phyloP scores from a whole-genome alignment of 2,888 invertebrate genomes.

The Dysmachus trigonus region DNA sequence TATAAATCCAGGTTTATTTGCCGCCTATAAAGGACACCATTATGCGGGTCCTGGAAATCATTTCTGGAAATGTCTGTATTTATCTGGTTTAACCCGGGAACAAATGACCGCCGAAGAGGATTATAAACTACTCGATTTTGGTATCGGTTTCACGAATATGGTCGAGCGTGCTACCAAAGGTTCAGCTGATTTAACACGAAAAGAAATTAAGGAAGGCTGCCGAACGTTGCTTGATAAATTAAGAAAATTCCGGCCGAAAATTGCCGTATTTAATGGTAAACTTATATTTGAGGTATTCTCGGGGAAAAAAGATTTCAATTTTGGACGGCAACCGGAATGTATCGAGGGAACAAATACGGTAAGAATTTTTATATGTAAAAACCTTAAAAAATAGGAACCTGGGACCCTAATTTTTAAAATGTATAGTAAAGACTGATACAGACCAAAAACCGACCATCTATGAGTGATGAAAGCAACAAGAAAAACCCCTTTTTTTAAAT shows the following conservation, averaged over 20 bases:
- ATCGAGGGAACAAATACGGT: conserved; percentile 95
- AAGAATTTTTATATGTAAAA: too few species aligned
- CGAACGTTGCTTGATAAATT: conserved; percentile 89
- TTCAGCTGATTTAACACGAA: conserved; percentile 91
- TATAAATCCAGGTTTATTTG: conserved; percentile 96
- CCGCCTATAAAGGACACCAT: conserved; percentile 97
- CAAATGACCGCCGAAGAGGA: conserved; percentile 98
- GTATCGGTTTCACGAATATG: conserved; percentile 99
- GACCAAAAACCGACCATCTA: too few species aligned
- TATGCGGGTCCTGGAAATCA: conserved; percentile 99
- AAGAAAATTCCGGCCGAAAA: conserved; percentile 91
- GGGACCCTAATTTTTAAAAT: too few species aligned
- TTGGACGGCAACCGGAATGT: conserved; percentile 93
- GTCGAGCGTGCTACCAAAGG: conserved; percentile 95
- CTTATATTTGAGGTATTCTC: conserved; percentile 97
- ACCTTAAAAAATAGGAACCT: too few species aligned
- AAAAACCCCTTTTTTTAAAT: too few species aligned
- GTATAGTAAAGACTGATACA: too few species aligned
- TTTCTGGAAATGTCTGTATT: conserved; percentile 97
- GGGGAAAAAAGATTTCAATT: conserved; percentile 96
- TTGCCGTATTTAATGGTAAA: conserved; percentile 98
- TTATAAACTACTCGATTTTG: conserved; percentile 88
- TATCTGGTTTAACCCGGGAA: conserved; percentile 92
- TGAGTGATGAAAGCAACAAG: too few species aligned
- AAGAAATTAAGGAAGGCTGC: conserved; percentile 94